phyloP scores from a whole-genome alignment of 2,797 vertebrate genomes.

The Distichodus sexfasciatus region DNA sequence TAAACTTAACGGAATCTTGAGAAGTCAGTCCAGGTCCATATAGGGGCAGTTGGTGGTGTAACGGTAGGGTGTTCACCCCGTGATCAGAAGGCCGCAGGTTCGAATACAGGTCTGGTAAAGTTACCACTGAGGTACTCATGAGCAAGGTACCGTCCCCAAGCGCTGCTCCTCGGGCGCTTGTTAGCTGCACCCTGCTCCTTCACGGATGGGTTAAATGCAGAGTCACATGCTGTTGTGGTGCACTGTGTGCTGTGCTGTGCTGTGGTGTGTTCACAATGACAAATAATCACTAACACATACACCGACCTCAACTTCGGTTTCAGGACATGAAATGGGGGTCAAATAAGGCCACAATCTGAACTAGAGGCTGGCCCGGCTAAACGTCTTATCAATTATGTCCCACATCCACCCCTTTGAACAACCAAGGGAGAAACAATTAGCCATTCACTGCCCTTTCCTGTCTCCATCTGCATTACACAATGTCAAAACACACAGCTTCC shows the following conservation, averaged over 20 bases:
- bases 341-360: background rate
- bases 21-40: no score
- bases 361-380: conserved; percentile 9
- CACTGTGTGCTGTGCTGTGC: background rate
- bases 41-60: no score
- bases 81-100: no score
- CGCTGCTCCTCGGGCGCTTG: no score
- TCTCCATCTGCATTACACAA: background rate
- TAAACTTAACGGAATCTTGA: no score
- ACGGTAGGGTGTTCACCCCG: no score
- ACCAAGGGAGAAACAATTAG: conserved; percentile 24
- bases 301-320: conserved; percentile 32
- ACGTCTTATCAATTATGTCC: conserved; percentile 13
- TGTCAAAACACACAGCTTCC: conserved; percentile 17
- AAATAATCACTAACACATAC: background rate
- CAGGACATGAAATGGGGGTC: conserved; percentile 15
- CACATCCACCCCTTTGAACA: conserved; percentile 17
- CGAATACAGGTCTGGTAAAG: no score
- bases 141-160: no score
- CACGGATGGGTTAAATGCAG: no score
- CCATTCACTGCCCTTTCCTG: conserved; percentile 31
- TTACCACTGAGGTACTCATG: no score
- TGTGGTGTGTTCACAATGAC: background rate
- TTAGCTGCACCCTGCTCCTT: no score
- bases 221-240: no score